Conservation (phyloP, 2,797 vertebrate genomes). For the Coreius guichenoti region DNA sequence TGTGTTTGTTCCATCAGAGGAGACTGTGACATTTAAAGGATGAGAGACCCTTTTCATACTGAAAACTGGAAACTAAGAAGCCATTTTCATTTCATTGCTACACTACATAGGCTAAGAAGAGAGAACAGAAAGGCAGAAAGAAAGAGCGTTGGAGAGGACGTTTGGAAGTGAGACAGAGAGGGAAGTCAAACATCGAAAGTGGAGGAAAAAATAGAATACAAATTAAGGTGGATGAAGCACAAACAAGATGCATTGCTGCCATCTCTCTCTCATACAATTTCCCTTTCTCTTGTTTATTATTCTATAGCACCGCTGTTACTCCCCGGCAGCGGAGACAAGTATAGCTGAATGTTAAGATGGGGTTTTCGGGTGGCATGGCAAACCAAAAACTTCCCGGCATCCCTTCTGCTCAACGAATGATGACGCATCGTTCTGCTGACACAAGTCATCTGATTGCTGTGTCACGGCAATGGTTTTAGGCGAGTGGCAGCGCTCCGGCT, state of each 20-base stretch:
- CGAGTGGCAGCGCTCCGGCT: constrained; percentile 55
- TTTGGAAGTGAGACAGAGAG: constrained; percentile 7
- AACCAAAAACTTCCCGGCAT: constrained; percentile 60
- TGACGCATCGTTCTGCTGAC: constrained; percentile 81
- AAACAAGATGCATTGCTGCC: neutral
- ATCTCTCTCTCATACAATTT: constrained; percentile 4
- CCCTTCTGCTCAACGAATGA: constrained; percentile 65
- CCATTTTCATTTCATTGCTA: neutral
- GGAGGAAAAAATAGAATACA: neutral
- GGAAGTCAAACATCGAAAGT: neutral
- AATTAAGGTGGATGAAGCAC: constrained; percentile 14
- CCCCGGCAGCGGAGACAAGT: neutral
- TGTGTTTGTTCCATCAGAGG: neutral
- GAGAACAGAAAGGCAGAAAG: constrained; percentile 29
- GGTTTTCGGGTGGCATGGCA: constrained; percentile 38
- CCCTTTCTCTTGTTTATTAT: constrained; percentile 23
- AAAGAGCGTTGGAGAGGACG: neutral
- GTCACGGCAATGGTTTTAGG: constrained; percentile 79
- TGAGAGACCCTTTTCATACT: neutral
- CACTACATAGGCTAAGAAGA: constrained; percentile 6
- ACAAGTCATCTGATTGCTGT: constrained; percentile 87
- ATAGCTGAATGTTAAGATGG: constrained; percentile 16
- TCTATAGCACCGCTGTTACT: neutral
- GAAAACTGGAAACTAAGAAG: neutral
- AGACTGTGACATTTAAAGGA: constrained; percentile 34